phyloP scores from a whole-genome alignment of 1,140 invertebrate genomes.

The Elysia chlorotica region DNA sequence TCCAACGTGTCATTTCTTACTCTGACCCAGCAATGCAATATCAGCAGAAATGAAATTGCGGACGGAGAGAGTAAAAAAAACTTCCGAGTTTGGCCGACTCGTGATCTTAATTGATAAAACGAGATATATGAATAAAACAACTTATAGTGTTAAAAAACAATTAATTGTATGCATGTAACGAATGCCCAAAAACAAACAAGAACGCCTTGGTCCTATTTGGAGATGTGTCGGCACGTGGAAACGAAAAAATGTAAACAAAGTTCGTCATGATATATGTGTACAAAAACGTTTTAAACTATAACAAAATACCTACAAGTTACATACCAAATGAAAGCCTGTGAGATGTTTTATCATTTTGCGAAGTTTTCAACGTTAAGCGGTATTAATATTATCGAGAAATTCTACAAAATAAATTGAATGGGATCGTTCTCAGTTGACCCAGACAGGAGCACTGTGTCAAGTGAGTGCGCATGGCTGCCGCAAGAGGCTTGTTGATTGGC shows the following conservation, averaged over 20 bases:
- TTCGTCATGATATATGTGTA: too few species aligned
- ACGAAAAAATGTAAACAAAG: slow-evolving; percentile 15
- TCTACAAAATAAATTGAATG: not conserved
- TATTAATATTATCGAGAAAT: slow-evolving; percentile 31
- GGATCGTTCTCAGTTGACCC: too few species aligned
- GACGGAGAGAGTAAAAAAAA: not conserved
- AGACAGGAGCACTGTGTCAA: not conserved
- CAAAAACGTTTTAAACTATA: not conserved
- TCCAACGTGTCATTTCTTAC: not conserved
- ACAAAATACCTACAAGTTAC: slow-evolving; percentile 2
- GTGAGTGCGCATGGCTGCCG: slow-evolving; percentile 20
- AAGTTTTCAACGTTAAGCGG: slow-evolving; percentile 29
- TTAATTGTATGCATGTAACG: too few species aligned
- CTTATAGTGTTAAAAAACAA: too few species aligned
- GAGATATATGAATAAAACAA: too few species aligned
- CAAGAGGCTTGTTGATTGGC: slow-evolving; percentile 29
- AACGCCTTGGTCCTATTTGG: too few species aligned
- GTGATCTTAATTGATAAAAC: too few species aligned
- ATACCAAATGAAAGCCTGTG: slow-evolving; percentile 24
- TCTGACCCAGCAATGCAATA: not conserved
- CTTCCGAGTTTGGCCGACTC: slow-evolving; percentile 17
- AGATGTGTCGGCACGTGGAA: not conserved
- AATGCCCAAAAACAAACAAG: too few species aligned
- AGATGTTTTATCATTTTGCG: not conserved
- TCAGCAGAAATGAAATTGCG: slow-evolving; percentile 10